Conservation (phyloP, 1,140 invertebrate genomes). For the Trichonephila inaurata region DNA sequence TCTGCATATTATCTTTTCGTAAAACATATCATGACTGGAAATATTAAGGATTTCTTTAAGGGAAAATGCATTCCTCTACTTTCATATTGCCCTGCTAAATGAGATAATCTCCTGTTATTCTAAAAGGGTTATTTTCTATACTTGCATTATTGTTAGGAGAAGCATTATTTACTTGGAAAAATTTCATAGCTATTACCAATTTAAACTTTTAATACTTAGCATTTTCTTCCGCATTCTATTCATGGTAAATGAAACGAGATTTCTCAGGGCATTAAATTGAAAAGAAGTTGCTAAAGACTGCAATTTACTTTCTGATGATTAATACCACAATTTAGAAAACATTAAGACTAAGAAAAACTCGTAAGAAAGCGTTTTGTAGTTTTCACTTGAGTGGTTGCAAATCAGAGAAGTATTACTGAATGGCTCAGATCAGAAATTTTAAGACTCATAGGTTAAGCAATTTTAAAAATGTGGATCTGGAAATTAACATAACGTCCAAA, state of each 20-base stretch:
- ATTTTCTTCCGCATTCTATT: neutral
- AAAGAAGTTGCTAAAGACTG: neutral
- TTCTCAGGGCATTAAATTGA: neutral
- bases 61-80: neutral
- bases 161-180: neutral
- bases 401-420: constrained; percentile 18
- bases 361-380: neutral
- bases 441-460: constrained; percentile 20
- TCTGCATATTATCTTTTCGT: neutral
- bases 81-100: neutral
- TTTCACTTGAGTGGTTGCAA: neutral
- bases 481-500: constrained; percentile 67
- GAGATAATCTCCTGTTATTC: neutral
- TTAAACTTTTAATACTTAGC: neutral
- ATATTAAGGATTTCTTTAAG: neutral
- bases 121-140: neutral
- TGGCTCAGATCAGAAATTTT: neutral
- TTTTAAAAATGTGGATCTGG: constrained; percentile 62
- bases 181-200: neutral
- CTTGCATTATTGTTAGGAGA: neutral
- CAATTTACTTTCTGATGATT: neutral
- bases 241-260: neutral
- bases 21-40: neutral
- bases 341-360: neutral
- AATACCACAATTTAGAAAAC: neutral